Base-by-base conservation (phyloP, 2,888 invertebrate species). In the Gibbula magus region DNA sequence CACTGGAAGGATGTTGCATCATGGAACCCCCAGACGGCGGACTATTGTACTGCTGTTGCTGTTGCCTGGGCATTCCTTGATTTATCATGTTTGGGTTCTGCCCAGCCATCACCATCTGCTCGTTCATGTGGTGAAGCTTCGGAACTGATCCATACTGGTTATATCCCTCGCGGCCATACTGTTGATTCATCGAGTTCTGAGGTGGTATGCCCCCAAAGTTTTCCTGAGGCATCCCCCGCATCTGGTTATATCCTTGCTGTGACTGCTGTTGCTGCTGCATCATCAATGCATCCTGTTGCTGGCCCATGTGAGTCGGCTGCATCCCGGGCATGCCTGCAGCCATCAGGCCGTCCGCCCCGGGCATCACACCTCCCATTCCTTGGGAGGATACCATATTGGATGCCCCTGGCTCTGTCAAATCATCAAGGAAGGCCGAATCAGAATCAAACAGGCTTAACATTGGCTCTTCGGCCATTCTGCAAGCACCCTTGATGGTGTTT, bases 361-460 rank as follows among this genome's bases (percentile, higher is more conserved):
- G 66, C 54, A 80, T 75, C 52, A 52, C 83, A 32, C 82, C 81
- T 18, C 75, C 82, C 13, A 83, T 77, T 18, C 81, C 79, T 74
- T 79, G 76, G 4, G 83, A 54, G 20, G 76, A 54, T 5, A 80
- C 81, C 53, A 82, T n/a, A 18, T 79, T 81, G 5, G 78, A 67
- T 16, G 75, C 76, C n/a, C 82, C 85, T 4, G 86, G 20, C 39
- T 82, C 83, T 0, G 89, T 85, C 78, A 91, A 84, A 77, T 91
- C 91, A 82, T 89, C 89, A 79, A 91, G 81, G 82, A 90, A 90
- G 70, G 87, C 86, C 20, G 86, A 81, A 75, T 90, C 90, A 52
- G 86, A 83, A 76, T 89, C 90, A 85, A 90, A 89, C 80, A 90
- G 86, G 67, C 88, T 88, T 0, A 88, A 86, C 86, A 89, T 88